Evolutionary conservation across 2,888 invertebrate species (phyloP), one percentile per base, ranked within the genome.

Genomic region (Scrobipalpa atriplicella): DNA sequence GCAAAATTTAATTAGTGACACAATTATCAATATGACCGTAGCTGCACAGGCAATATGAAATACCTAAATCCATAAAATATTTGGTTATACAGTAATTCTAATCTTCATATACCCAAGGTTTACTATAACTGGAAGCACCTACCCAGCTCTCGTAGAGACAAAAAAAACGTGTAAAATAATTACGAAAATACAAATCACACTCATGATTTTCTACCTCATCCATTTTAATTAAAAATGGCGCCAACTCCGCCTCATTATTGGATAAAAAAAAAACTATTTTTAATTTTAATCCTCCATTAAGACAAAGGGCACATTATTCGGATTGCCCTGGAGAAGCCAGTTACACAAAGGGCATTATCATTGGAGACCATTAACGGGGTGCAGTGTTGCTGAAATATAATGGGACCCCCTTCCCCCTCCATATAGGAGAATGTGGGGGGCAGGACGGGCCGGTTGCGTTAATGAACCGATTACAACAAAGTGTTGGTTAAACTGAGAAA

Each of bases 341-440:
- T 72, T 56, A 66, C 73, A 85, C 83, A 89, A 87, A 84, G 72
- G 71, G 73, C 73, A 89, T 90, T 91, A 87, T 91, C 86, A 84
- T 81, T 78, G 82, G 77, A 75, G 81, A 75, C 85, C 89, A 89
- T 90, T 91, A 87, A 85, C 86, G 77, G 83, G 79, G 86, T 75
- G 86, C 89, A 87, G 90, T 90, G 90, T 86, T 82, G 83, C 81
- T 87, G 85, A 86, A 89, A 58, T 90, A 89, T 90, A 91, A 91
- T 89, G 83, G 87, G 79, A 78, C 73, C 70, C 74, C 72, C 73
- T 70, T 63, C 76, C 69, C 74, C 73, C 38, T 38, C 75, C 81
- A 78, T 82, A 81, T 81, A 78, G 76, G 78, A 78, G 81, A 78
- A 76, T 75, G 78, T 78, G 75, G 76, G 73, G 68, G 72, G 70